A percentile compares a stretch with the other conserved stretches of the same genome.
Conservation (phyloP, 2,888 invertebrate species). For the Leuctra nigra region DNA sequence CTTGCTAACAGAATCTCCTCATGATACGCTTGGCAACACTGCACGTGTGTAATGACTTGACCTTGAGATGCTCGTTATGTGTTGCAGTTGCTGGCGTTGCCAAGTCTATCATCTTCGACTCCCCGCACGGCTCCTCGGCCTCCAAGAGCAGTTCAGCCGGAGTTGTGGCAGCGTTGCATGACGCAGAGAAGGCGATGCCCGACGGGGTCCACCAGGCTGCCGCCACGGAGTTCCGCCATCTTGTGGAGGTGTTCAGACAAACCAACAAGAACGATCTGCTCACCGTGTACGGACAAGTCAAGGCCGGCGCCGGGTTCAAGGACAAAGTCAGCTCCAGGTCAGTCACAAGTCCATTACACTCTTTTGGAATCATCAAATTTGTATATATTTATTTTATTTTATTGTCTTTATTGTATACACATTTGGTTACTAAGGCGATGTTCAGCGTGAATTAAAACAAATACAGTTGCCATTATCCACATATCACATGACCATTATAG, state of each 20-base stretch:
- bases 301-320: conserved; percentile 44
- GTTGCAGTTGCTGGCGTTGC: background rate
- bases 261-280: conserved; percentile 63
- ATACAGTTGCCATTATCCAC: no score
- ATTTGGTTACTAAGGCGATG: no score
- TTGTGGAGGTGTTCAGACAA: conserved; percentile 58
- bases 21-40: no score
- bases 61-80: no score
- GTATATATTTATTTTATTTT: no score
- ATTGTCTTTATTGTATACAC: no score
- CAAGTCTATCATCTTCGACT: conserved; percentile 62
- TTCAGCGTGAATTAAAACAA: no score
- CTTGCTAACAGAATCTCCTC: no score
- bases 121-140: conserved; percentile 40
- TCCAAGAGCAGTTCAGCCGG: conserved; percentile 46
- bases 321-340: conserved; percentile 53
- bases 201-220: conserved; percentile 57
- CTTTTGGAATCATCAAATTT: no score
- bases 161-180: conserved; percentile 52
- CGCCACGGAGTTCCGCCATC: conserved; percentile 57
- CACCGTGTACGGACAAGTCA: conserved; percentile 58
- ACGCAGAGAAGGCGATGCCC: conserved; percentile 52
- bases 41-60: no score
- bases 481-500: no score
- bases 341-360: no score